Conservation (phyloP, 2,797 vertebrate genomes). For the Anisognathus igniventris region DNA sequence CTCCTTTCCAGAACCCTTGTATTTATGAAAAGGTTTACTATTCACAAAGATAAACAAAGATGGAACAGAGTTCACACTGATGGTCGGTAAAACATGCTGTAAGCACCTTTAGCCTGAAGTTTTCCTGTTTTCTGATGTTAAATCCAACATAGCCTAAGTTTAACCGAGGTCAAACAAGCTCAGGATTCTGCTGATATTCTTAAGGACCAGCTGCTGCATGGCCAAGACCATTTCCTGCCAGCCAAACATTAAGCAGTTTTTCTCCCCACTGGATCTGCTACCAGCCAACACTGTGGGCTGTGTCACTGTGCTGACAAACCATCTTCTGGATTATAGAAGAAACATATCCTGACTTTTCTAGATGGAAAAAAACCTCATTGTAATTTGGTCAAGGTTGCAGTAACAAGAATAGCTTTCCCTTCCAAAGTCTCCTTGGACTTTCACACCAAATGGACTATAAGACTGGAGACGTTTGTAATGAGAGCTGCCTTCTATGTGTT, state of each 20-base stretch:
- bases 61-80: neutral
- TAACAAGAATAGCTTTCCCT: neutral
- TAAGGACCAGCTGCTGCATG: neutral
- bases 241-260: neutral
- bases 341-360: neutral
- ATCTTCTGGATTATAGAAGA: neutral
- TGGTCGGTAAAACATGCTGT: neutral
- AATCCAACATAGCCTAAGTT: neutral
- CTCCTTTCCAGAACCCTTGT: neutral
- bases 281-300: neutral
- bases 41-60: slow-evolving; percentile 17
- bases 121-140: neutral
- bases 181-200: neutral
- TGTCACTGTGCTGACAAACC: neutral
- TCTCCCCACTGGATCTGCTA: neutral
- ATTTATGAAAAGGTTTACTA: neutral
- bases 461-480: neutral
- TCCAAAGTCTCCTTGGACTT: neutral
- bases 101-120: neutral
- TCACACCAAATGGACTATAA: neutral
- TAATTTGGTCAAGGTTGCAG: neutral
- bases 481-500: neutral
- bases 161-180: neutral
- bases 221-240: slow-evolving; percentile 8
- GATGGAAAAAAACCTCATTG: rapidly evolving